Base-by-base conservation (phyloP, 2,113 vertebrate species). In the Semnornis frantzii region DNA sequence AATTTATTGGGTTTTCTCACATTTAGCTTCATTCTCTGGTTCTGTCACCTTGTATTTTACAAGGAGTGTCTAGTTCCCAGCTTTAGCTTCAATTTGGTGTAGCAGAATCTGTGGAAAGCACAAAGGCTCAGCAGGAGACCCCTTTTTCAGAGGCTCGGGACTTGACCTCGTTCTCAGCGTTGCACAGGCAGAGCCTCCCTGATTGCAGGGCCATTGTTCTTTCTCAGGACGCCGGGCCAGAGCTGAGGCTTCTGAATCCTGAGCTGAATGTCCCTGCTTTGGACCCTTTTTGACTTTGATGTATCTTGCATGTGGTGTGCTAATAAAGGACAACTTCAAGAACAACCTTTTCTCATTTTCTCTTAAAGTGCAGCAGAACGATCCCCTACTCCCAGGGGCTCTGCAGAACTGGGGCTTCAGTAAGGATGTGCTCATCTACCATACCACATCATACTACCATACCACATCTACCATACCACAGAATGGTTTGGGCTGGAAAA, bases 91-190 rank as follows among this genome's bases (percentile, higher is more conserved):
- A 92, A 75, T 91, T 91, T 88, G 83, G 46, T 76, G 85, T 62
- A 92, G 89, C 72, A 92, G 79, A 94, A 90, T 83, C 89, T 88
- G 52, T 57, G 82, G 82, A 72, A 92, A 94, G 85, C 34, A 94
- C 62, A 94, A 94, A 94, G 95, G 89, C 91, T 95, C 95, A 75
- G 93, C 89, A 94, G 89, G 95, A 94, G 82, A 90, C 44, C 90
- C 77, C 0, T 91, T 96, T 97, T 92, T 91, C 91, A 89, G 94
- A 92, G 87, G 73, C 76, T 89, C 79, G 48, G 87, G 95, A 87
- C 87, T 77, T 94, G 93, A 95, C 94, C 95, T 92, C 87, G 54
- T 78, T 95, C 87, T 88, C 89, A 87, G 91, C 79, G 74, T 72
- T 60, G 46, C 84, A 79, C 18, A 60, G 73, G 68, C 89, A 85